Percentiles rank a stretch among this genome's conserved stretches.
These are phyloP conservation scores for Aspidapion aeneum DNA, from an alignment of 2,888 invertebrate genomes.

Conservation along the genomic window DNA sequence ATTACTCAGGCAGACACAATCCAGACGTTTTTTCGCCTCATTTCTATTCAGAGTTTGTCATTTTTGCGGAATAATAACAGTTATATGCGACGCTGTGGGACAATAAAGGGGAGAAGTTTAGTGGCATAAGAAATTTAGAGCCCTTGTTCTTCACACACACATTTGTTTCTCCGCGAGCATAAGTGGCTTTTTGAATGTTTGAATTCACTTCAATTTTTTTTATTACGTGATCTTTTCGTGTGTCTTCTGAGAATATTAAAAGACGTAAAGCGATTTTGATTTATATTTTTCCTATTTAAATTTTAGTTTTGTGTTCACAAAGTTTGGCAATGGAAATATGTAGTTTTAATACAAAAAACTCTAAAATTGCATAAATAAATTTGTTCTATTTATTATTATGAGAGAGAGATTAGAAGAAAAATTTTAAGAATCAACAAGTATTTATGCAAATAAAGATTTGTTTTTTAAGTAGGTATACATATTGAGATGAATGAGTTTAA, in stretches of 20 bases:
- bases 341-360: too few species aligned
- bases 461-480: too few species aligned
- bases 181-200: slow-evolving; percentile 10
- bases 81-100: slow-evolving; percentile 39
- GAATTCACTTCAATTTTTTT: slow-evolving; percentile 16
- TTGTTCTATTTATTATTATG: too few species aligned
- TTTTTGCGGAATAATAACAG: slow-evolving; percentile 43
- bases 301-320: too few species aligned
- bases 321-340: too few species aligned
- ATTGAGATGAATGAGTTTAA: too few species aligned
- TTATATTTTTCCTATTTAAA: too few species aligned
- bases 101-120: slow-evolving; percentile 42
- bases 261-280: background rate
- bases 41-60: slow-evolving; percentile 44
- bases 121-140: slow-evolving; percentile 29
- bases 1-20: slow-evolving; percentile 31
- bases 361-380: too few species aligned
- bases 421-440: too few species aligned
- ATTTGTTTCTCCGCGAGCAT: slow-evolving; percentile 16
- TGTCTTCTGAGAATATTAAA: background rate
- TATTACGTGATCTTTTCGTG: background rate
- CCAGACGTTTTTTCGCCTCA: slow-evolving; percentile 41
- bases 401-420: too few species aligned
- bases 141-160: slow-evolving; percentile 12
- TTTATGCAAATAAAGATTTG: too few species aligned